Conservation (phyloP, 2,888 invertebrate genomes). For the Gandaritis pyraliata region DNA sequence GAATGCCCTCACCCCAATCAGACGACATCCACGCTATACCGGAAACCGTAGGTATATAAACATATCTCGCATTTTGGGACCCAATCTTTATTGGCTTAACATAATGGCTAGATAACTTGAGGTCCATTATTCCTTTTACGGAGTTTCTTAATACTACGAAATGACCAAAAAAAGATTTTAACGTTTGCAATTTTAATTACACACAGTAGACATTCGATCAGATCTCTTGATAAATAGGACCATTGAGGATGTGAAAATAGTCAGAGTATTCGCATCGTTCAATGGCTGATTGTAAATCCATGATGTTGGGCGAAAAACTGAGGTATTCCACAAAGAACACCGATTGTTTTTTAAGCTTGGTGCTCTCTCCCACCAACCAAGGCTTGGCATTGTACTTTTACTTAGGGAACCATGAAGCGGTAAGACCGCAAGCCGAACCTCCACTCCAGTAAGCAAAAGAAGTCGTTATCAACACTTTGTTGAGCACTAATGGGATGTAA, state of each 20-base stretch:
- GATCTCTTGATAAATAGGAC: no score
- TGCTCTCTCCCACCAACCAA: no score
- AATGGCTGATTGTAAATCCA: no score
- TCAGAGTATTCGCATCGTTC: no score
- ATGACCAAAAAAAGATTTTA: background rate
- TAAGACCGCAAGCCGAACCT: background rate
- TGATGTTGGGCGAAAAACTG: no score
- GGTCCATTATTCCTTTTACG: conserved; percentile 2
- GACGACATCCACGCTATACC: conserved; percentile 5
- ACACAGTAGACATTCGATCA: no score
- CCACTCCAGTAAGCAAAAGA: conserved; percentile 1
- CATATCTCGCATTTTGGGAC: conserved; percentile 39
- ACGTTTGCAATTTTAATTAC: no score
- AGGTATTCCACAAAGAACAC: no score
- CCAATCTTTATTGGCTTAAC: conserved; percentile 45
- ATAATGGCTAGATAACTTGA: conserved; percentile 44
- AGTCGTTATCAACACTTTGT: conserved; percentile 33
- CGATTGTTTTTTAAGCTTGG: no score
- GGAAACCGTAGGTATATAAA: conserved; percentile 36
- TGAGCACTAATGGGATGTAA: conserved; percentile 53
- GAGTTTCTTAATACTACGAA: conserved; percentile 33
- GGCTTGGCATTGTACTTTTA: background rate
- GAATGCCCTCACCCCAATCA: background rate
- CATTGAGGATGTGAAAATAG: no score
- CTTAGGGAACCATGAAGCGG: conserved; percentile 1